Evolutionary conservation across 2,888 invertebrate genomes (phyloP), one percentile per base, ranked within the genome.

Genomic region (Biston betularia): DNA sequence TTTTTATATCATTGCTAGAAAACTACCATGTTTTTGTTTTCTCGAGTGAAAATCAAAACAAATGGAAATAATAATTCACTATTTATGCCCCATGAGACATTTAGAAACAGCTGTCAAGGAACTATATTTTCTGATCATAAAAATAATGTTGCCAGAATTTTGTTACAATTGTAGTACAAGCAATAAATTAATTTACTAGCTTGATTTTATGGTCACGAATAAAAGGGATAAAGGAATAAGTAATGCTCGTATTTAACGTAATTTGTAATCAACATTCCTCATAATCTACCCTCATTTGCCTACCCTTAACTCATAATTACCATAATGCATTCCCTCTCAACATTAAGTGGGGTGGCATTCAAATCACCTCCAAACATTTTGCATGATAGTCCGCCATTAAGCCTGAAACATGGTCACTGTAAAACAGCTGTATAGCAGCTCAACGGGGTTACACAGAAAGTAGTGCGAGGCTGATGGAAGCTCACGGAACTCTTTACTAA

Each of bases 331-430:
- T 61, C 70, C 63, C 70, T 56, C 55, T 65, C 58, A 62, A 64
- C 63, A 63, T 62, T 54, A 59, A 65, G 71, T 64, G 50, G 65
- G 61, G 60, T 58, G 52, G 52, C 55, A 52, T 65, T 61, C 44
- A 57, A 57, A 61, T 66, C 49, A 56, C 40, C 48, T 52, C 38
- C 52, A 48, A 58, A 58, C 49, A 52, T 65, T 48, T 71, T 45
- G 67, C 73, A 68, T 71, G 71, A 52, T 53, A 44, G 63, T 67
- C 58, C 63, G 46, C 64, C 64, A 60, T 74, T 55, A 69, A 63
- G 55, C 60, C 33, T 34, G 53, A 63, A 70, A 62, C 69, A 67
- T 72, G 71, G 72, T 65, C 66, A 42, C 63, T 46, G 46, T 62
- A 61, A 52, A 66, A 46, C 44, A 42, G 59, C 59, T 57, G 12